Base-by-base conservation (phyloP, 2,888 invertebrate species). In the Panopea generosa region DNA sequence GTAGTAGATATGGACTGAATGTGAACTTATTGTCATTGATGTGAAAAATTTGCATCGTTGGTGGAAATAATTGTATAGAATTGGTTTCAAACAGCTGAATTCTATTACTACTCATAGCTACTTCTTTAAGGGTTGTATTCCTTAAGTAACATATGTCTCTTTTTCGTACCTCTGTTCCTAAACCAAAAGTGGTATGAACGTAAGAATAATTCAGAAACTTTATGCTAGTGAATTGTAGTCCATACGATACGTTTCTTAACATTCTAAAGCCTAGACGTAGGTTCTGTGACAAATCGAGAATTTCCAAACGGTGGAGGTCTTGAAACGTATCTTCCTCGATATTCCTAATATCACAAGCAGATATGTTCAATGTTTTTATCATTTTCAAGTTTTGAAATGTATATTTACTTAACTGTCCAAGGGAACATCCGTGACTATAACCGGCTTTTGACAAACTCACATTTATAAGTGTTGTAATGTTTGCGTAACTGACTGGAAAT, bases 261-360 rank as follows among this genome's bases (percentile, higher is more conserved):
- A 26, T 24, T 3, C 18, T 6, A 49, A 79, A 68, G 16, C 75
- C 69, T 2, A 79, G 55, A 9, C 18, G 24, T 18, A 50, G 33
- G 45, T 79, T 79, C 14, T 61, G 11, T 6, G 75, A 79, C 6
- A 79, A 22, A 52, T 79, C 72, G 0, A 79, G 53, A 55, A 20
- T 26, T 33, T 27, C 33, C 16, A 65, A 11, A n/a, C 45, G 14
- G 3, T 6, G n/a, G 2, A 38, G 33, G 4, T 2, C 7, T 20
- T n/a, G 6, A 33, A 56, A 40, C 1, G 40, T 33, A 6, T 24
- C 33, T 18, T n/a, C 38, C 14, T 38, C 38, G 22, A 56, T 38
- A 3, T 7, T 33, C 6, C 1, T 11, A 2, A 56, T n/a, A 1
- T 38, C 18, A 33, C 56, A 56, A 16, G 14, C 20, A 29, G 56